Evolutionary conservation across 1,140 invertebrate species (phyloP), one percentile per base, ranked within the genome.

Genomic region (Euglossa dilemma): DNA sequence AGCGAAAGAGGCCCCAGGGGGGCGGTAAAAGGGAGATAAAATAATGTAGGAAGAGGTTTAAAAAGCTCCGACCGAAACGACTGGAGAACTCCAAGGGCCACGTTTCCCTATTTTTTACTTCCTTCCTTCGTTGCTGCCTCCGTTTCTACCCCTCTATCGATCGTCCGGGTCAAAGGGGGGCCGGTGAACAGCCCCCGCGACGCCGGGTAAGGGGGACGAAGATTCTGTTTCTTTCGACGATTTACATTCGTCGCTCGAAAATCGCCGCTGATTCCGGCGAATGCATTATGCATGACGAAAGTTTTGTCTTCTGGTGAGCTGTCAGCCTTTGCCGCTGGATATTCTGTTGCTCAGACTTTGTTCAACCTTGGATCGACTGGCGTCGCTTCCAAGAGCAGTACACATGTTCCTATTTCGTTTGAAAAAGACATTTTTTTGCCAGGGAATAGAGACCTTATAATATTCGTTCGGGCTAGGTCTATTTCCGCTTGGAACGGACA

Each of bases 41-140:
- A 91, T 92, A 92, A 90, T 91, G 89, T 90, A 91, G 78, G 85
- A 90, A 91, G 83, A 90, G 87, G 84, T 92, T 86, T 84, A 87
- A 90, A 90, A 90, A 91, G 87, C 88, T 88, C 83, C 83, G 23
- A 18, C 20, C 67, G 71, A 83, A 85, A 84, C 77, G 84, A 77
- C 56, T 64, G 64, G n/a, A 78, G 76, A 85, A 72, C 61, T 82
- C 79, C 50, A 18, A 66, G 74, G 45, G 47, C 56, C 52, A 54
- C 70, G 67, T 67, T 67, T 50, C 63, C 28, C 69, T 56, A 75
- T 61, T 75, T 75, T 83, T 77, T 83, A 43, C 56, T 75, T 72
- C 14, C 28, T n/a, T 79, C 16, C 20, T 3, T 23, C 36, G 28
- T 57, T 43, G 47, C n/a, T 45, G 43, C 20, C 56, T 80, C 69